Evolutionary conservation across 2,888 invertebrate species (phyloP).

Genomic region (Cephus runcator): DNA sequence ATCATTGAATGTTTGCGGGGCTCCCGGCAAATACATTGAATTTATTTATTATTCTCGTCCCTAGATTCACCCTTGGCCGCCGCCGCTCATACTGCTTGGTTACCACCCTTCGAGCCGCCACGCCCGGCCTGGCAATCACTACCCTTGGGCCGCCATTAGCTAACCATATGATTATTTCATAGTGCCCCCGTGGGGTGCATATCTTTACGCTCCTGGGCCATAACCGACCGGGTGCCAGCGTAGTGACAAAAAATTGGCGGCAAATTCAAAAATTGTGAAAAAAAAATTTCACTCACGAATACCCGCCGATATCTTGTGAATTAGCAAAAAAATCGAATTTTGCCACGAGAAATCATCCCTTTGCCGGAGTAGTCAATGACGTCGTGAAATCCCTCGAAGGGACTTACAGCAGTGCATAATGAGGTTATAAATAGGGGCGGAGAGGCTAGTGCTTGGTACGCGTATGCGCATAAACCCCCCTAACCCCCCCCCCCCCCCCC

Average conservation of each 20-base stretch:
- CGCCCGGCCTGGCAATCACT: conserved; percentile 28
- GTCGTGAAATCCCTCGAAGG: neutral
- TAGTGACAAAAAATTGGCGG: neutral
- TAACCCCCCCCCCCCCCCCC: no score
- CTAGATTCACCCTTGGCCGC: conserved; percentile 14
- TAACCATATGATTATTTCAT: conserved; percentile 67
- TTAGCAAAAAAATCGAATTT: neutral
- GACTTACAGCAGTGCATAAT: neutral
- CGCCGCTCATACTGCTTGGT: neutral
- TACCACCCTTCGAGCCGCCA: conserved; percentile 10
- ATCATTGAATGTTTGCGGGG: conserved; percentile 64
- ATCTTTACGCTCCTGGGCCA: conserved; percentile 28
- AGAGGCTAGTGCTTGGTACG: conserved; percentile 10
- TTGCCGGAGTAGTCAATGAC: neutral
- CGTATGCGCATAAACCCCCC: neutral
- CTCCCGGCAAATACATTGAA: conserved; percentile 61
- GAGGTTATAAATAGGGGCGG: conserved; percentile 16
- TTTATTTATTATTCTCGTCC: conserved; percentile 62
- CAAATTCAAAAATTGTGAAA: neutral
- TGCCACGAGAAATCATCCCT: neutral
- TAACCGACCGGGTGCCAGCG: neutral
- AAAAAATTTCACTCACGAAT: neutral
- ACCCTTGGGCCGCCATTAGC: conserved; percentile 56
- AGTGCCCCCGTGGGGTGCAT: conserved; percentile 46
- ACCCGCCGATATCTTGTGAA: neutral